A percentile compares a stretch with the other conserved stretches of the same genome.
phyloP scores from a whole-genome alignment of 2,888 invertebrate genomes.

The Epinotia demarniana region DNA sequence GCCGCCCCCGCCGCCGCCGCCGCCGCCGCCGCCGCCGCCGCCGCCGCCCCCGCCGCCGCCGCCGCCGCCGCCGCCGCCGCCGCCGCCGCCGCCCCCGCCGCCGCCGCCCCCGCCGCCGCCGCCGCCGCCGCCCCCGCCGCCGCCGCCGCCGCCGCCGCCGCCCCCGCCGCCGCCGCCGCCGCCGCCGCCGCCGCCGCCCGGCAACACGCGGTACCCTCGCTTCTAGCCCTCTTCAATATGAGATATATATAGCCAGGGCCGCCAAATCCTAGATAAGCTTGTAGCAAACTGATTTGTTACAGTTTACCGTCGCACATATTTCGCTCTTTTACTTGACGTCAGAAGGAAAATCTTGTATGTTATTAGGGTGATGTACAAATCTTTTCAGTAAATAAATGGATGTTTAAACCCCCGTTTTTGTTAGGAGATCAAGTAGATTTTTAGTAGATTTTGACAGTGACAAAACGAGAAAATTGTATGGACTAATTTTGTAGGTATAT shows the following conservation, averaged over 20 bases:
- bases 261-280: background rate
- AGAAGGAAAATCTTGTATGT: background rate
- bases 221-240: background rate
- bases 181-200: no score
- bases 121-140: no score
- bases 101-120: no score
- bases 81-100: no score
- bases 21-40: no score
- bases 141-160: no score
- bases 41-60: no score
- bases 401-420: background rate
- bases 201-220: background rate
- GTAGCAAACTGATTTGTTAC: background rate
- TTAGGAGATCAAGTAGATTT: background rate
- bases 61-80: no score
- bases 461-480: no score
- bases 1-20: no score
- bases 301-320: constrained; percentile 8
- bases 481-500: no score
- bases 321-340: background rate
- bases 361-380: background rate
- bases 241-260: background rate
- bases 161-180: no score
- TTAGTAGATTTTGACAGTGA: background rate
- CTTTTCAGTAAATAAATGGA: background rate